These are phyloP conservation scores for Clitarchus hookeri DNA, from an alignment of 2,888 invertebrate species.

Conservation along the genomic window DNA sequence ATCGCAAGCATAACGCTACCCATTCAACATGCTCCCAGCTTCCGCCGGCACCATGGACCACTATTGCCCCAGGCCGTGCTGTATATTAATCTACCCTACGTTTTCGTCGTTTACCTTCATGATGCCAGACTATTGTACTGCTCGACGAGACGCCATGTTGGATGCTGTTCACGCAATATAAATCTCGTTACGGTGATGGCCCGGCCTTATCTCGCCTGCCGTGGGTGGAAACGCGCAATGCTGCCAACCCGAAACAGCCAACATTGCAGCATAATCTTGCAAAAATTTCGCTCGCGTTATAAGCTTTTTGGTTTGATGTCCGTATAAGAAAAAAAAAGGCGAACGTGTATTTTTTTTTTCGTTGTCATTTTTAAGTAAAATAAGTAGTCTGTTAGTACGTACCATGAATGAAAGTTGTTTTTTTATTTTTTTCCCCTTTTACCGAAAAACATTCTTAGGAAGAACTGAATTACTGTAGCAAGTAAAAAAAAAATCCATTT, in stretches of 20 bases:
- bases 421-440: too few species aligned
- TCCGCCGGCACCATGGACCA: not conserved
- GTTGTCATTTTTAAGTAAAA: too few species aligned
- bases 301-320: too few species aligned
- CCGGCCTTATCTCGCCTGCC: not conserved
- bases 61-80: not conserved
- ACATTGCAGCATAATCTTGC: not conserved
- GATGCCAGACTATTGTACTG: slow-evolving; percentile 11
- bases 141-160: slow-evolving; percentile 19
- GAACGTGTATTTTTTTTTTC: too few species aligned
- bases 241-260: not conserved
- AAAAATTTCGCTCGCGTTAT: not conserved
- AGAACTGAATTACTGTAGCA: too few species aligned
- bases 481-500: too few species aligned
- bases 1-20: too few species aligned
- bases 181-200: slow-evolving; percentile 22
- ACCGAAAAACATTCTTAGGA: too few species aligned
- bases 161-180: slow-evolving; percentile 25
- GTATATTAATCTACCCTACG: slow-evolving; percentile 21
- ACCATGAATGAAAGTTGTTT: too few species aligned
- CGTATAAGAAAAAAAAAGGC: too few species aligned
- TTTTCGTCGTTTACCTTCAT: slow-evolving; percentile 23
- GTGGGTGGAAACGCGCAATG: not conserved
- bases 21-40: too few species aligned
- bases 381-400: too few species aligned